phyloP scores from a whole-genome alignment of 2,113 vertebrate species.

The Chaetops frenatus region DNA sequence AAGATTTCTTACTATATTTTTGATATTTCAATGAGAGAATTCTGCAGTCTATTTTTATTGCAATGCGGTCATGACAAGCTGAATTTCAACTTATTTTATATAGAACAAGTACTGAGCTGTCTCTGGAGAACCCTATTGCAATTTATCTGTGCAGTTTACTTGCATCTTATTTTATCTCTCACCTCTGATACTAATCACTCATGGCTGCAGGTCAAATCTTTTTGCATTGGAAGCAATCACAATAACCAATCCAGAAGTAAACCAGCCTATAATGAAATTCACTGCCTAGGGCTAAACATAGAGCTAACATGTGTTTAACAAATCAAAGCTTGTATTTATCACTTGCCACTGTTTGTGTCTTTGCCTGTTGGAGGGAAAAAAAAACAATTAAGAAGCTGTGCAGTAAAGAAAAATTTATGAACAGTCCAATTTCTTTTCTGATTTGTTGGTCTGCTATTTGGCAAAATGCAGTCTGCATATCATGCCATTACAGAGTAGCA shows the following conservation, averaged over 20 bases:
- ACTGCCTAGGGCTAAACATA: constrained; percentile 74
- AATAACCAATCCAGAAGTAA: constrained; percentile 56
- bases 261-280: constrained; percentile 76
- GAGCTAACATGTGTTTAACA: constrained; percentile 81
- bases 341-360: constrained; percentile 66
- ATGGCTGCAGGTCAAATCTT: constrained; percentile 62
- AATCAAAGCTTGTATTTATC: constrained; percentile 77
- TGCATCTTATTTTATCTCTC: constrained; percentile 75
- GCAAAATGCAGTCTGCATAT: neutral
- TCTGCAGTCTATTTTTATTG: neutral
- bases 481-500: neutral
- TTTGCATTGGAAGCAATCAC: constrained; percentile 12
- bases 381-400: constrained; percentile 22
- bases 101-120: constrained; percentile 48
- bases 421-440: neutral
- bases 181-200: constrained; percentile 74
- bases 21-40: neutral
- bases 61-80: constrained; percentile 50
- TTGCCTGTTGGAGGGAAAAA: neutral
- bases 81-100: neutral
- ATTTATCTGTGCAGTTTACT: constrained; percentile 67
- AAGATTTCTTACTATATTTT: neutral
- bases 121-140: constrained; percentile 75
- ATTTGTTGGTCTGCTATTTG: neutral
- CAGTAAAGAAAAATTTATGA: neutral